phyloP scores from a whole-genome alignment of 1,140 invertebrate species.

The Drosophila setifemur region DNA sequence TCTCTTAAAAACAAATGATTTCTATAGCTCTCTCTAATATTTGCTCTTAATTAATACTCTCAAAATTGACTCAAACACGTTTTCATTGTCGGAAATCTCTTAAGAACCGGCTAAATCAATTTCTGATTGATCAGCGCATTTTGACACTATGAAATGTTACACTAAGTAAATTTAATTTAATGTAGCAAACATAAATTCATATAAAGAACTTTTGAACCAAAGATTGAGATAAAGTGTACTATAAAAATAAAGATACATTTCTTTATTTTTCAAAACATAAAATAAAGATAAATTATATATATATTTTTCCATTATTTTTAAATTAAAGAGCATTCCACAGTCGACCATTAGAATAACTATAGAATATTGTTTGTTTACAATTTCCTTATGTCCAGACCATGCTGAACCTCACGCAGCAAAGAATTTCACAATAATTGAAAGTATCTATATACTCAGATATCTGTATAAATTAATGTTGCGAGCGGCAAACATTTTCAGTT shows the following conservation, averaged over 20 bases:
- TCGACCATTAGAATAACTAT: not conserved
- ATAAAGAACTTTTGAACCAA: no score
- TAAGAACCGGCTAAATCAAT: not conserved
- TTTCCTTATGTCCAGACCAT: conserved; percentile 2
- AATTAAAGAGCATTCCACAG: not conserved
- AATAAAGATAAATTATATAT: no score
- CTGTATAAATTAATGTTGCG: conserved; percentile 6
- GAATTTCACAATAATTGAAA: conserved; percentile 30
- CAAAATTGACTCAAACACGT: not conserved
- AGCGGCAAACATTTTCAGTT: conserved; percentile 11
- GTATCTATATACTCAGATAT: not conserved
- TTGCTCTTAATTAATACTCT: not conserved
- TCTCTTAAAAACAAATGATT: not conserved
- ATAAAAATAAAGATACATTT: not conserved
- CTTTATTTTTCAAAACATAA: not conserved
- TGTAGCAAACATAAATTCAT: not conserved
- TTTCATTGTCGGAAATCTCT: not conserved
- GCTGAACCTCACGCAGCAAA: conserved; percentile 3
- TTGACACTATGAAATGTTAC: no score
- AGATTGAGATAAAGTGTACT: not conserved
- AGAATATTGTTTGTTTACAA: conserved; percentile 2
- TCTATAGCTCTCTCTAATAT: not conserved
- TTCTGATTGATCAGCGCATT: conserved; percentile 15
- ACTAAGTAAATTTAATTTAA: not conserved
- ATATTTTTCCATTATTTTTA: no score